phyloP scores from a whole-genome alignment of 1,140 invertebrate genomes.

The Dinothrombium tinctorium region DNA sequence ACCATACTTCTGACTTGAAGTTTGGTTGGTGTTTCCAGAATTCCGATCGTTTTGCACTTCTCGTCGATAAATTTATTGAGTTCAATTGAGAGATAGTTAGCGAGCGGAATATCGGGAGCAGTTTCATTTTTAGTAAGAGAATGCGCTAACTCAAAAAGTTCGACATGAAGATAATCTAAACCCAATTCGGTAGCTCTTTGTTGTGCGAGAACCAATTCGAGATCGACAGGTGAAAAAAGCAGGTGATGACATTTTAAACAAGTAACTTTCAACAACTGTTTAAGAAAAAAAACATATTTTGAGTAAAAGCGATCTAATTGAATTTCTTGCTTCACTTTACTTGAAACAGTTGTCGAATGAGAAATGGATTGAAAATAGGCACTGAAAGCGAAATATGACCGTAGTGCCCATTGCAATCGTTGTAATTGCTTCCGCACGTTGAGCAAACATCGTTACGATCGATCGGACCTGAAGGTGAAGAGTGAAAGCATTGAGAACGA shows the following conservation, averaged over 20 bases:
- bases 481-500: too few relatives aligned
- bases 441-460: slow-evolving; percentile 39
- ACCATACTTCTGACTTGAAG: slow-evolving; percentile 15
- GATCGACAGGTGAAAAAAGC: slow-evolving; percentile 14
- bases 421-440: slow-evolving; percentile 46
- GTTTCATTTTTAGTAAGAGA: slow-evolving; percentile 1
- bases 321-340: slow-evolving; percentile 20
- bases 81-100: slow-evolving; percentile 1
- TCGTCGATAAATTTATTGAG: not conserved
- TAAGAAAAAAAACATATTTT: slow-evolving; percentile 7
- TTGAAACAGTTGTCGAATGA: slow-evolving; percentile 45
- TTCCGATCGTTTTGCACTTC: not conserved
- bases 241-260: slow-evolving; percentile 27
- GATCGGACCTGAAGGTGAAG: slow-evolving; percentile 23
- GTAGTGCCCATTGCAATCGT: slow-evolving; percentile 70
- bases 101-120: not conserved
- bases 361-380: slow-evolving; percentile 72
- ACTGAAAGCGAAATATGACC: slow-evolving; percentile 82
- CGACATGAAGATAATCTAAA: slow-evolving; percentile 39
- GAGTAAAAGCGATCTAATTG: not conserved
- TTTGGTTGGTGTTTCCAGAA: not conserved
- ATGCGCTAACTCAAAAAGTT: too few relatives aligned
- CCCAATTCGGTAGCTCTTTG: slow-evolving; percentile 48
- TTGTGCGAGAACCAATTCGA: slow-evolving; percentile 37
- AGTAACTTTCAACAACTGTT: slow-evolving; percentile 31